phyloP scores from a whole-genome alignment of 2,888 invertebrate species.

The Phlogophora meticulosa region DNA sequence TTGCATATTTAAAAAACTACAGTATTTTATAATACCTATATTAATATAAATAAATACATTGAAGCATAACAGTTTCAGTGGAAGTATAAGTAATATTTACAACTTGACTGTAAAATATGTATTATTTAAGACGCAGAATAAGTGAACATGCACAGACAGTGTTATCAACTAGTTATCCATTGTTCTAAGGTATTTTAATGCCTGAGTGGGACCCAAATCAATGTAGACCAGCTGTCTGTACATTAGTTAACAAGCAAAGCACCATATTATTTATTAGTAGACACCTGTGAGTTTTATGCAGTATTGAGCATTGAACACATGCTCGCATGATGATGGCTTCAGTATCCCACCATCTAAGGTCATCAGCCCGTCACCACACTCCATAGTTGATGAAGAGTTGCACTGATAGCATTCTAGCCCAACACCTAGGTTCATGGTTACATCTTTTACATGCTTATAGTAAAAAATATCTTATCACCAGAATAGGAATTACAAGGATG shows the following conservation, averaged over 20 bases:
- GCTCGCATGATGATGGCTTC: slow-evolving; percentile 92
- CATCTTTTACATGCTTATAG: slow-evolving; percentile 7
- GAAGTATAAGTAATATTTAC: neutral
- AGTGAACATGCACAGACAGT: neutral
- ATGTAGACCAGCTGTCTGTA: no score
- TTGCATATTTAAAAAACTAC: slow-evolving; percentile 4
- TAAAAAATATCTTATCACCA: no score
- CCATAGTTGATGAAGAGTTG: slow-evolving; percentile 92
- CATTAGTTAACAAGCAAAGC: slow-evolving; percentile 26
- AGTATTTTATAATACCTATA: neutral
- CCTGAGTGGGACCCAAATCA: no score
- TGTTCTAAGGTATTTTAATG: neutral
- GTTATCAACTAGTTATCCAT: neutral
- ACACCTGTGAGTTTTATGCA: slow-evolving; percentile 95
- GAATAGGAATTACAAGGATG: no score
- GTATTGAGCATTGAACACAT: slow-evolving; percentile 95
- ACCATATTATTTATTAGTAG: slow-evolving; percentile 56
- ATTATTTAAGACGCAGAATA: neutral
- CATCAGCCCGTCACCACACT: slow-evolving; percentile 93
- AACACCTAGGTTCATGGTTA: slow-evolving; percentile 76
- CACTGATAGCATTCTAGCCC: slow-evolving; percentile 95
- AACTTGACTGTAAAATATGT: neutral
- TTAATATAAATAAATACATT: neutral
- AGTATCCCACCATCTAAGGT: slow-evolving; percentile 90
- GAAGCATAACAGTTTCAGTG: neutral